phyloP scores from a whole-genome alignment of 1,140 invertebrate genomes.

The Zelostemma sp. region DNA sequence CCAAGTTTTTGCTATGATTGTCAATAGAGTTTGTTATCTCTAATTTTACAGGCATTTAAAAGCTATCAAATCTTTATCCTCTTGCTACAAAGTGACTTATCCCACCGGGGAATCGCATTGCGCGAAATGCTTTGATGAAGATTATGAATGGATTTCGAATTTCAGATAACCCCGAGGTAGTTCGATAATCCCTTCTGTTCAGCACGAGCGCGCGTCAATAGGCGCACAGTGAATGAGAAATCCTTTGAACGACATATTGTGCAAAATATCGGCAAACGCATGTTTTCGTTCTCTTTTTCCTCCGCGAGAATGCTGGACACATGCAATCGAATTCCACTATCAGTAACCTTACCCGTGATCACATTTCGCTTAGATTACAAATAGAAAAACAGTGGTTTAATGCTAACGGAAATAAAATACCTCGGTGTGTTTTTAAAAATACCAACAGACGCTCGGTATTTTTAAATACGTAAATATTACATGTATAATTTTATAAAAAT shows the following conservation, averaged over 20 bases:
- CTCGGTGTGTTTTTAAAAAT: neutral
- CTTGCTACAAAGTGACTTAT: constrained; percentile 12
- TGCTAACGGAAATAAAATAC: constrained; percentile 21
- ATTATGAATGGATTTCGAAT: constrained; percentile 18
- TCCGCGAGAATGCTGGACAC: constrained; percentile 16
- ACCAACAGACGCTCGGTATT: neutral
- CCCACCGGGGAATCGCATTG: neutral
- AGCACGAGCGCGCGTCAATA: constrained; percentile 13
- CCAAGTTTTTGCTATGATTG: neutral
- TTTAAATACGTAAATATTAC: no score
- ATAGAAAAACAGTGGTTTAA: constrained; percentile 39
- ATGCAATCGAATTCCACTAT: constrained; percentile 39
- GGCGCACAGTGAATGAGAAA: constrained; percentile 14
- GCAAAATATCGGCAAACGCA: constrained; percentile 4
- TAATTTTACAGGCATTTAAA: neutral
- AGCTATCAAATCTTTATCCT: neutral
- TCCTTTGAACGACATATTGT: constrained; percentile 20
- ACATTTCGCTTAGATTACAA: constrained; percentile 41
- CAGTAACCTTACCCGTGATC: constrained; percentile 39
- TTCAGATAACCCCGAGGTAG: constrained; percentile 11
- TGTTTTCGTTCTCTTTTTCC: constrained; percentile 9
- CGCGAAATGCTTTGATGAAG: constrained; percentile 14
- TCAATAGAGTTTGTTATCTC: neutral
- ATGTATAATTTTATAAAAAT: no score
- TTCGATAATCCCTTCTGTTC: constrained; percentile 20